Base-by-base conservation (phyloP, 30 jellyfish, hydroid and myxozoan genomes). In the Aurelia aurita region DNA sequence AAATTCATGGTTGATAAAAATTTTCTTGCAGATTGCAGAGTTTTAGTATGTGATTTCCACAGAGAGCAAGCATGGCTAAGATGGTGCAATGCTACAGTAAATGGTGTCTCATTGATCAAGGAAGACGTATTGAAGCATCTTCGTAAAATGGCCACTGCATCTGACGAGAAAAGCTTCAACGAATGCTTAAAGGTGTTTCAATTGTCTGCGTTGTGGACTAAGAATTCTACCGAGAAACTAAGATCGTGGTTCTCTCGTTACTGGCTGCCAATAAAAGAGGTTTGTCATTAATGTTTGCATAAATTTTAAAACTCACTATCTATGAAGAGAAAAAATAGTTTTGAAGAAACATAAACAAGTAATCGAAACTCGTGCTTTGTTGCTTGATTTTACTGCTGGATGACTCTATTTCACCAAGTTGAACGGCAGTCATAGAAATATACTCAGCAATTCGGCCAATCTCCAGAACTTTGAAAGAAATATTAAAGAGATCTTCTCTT, bases 41-140 rank as follows among this genome's bases (percentile, higher is more conserved):
- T 72, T 20, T 28, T 72, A 27, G 23, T 72, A 23, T 72, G 84
- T 25, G 84, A 72, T 45, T 72, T 72, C 51, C 84, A 72, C 70
- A n/a, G 84, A 53, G 70, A 72, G 70, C 84, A 72, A 35, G 84
- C 84, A n/a, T 72, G 84, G 84, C 43, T 15, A n/a, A 46, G 84
- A 16, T 72, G 84, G 71, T 72, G 68, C 70, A 72, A 45, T 23
- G 23, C 58, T 14, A 19, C 44, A 19, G 31, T 28, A 9, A 72
- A 72, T 45, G 70, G 84, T 18, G 70, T 72, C 19, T 14, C 47
- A 11, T 51, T 28, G 15, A 53, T 72, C 31, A 72, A 72, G 49
- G 84, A 72, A 19, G 44, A 21, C 20, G 49, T 72, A 31, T 72
- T 72, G 70, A 20, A 43, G 25, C 44, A 45, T 23, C 84, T 72